Conservation (phyloP, 2,797 vertebrate species). For the Dromococcyx pavoninus region DNA sequence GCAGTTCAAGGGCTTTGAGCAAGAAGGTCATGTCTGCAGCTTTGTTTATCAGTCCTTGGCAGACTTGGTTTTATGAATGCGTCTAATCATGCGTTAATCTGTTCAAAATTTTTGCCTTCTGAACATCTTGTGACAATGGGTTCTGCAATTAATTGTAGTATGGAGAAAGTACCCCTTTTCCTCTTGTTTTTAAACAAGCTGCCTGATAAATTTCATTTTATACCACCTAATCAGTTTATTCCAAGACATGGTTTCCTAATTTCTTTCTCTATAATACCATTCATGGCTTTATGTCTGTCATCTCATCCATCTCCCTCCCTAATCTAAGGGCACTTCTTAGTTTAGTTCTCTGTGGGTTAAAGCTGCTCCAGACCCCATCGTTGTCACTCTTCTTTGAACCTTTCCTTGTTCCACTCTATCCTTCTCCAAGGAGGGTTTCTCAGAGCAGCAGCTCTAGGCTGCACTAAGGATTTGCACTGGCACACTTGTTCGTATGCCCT, state of each 20-base stretch:
- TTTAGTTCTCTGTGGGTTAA: background rate
- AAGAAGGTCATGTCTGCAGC: background rate
- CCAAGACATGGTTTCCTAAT: background rate
- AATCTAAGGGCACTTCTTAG: background rate
- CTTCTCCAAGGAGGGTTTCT: background rate
- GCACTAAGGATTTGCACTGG: background rate
- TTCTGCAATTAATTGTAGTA: background rate
- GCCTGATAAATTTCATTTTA: background rate
- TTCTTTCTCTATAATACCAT: background rate
- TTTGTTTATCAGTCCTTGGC: conserved; percentile 8
- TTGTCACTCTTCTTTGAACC: background rate
- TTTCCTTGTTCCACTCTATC: background rate
- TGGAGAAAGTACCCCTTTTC: conserved; percentile 33
- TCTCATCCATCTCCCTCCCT: background rate
- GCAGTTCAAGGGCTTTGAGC: background rate
- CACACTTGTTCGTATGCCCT: background rate
- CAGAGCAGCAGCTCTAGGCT: background rate
- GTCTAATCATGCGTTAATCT: background rate
- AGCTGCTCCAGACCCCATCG: background rate
- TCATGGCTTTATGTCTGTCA: background rate
- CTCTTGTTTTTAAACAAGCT: conserved; percentile 7
- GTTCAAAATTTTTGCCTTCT: background rate
- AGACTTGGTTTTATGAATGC: background rate
- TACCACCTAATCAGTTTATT: background rate
- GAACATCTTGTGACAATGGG: background rate